Evolutionary conservation across 2,888 invertebrate species (phyloP).

Genomic region (Syrphus vitripennis): DNA sequence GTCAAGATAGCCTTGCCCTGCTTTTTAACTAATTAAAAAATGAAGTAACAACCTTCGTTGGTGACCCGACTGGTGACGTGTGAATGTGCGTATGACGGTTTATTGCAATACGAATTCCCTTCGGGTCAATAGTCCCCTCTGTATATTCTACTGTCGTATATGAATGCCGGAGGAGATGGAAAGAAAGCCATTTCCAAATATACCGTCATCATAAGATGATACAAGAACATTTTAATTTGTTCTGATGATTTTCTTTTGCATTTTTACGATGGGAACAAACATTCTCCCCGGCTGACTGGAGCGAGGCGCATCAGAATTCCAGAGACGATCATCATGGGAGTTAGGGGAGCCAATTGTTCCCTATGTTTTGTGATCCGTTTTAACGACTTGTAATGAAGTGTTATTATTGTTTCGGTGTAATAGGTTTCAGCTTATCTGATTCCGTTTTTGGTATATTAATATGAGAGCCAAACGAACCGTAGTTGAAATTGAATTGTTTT

Average conservation of each 20-base stretch:
- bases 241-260: conserved; percentile 54
- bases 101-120: conserved; percentile 53
- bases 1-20: background rate
- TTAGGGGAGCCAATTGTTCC: conserved; percentile 43
- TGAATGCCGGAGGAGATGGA: background rate
- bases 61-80: conserved; percentile 28
- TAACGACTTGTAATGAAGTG: conserved; percentile 68
- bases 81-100: conserved; percentile 47
- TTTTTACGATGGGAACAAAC: conserved; percentile 66
- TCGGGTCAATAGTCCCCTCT: conserved; percentile 24
- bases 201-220: conserved; percentile 17
- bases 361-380: conserved; percentile 48
- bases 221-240: conserved; percentile 60
- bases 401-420: conserved; percentile 59
- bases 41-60: background rate
- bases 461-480: conserved; percentile 6
- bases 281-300: background rate
- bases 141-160: no score
- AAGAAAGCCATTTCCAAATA: background rate
- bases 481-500: conserved; percentile 52
- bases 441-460: background rate
- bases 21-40: conserved; percentile 1
- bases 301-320: no score
- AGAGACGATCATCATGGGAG: conserved; percentile 39
- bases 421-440: conserved; percentile 51